These are phyloP conservation scores for Cynopterus brachyotis DNA, from an alignment of 2,113 vertebrate species.

Conservation along the genomic window DNA sequence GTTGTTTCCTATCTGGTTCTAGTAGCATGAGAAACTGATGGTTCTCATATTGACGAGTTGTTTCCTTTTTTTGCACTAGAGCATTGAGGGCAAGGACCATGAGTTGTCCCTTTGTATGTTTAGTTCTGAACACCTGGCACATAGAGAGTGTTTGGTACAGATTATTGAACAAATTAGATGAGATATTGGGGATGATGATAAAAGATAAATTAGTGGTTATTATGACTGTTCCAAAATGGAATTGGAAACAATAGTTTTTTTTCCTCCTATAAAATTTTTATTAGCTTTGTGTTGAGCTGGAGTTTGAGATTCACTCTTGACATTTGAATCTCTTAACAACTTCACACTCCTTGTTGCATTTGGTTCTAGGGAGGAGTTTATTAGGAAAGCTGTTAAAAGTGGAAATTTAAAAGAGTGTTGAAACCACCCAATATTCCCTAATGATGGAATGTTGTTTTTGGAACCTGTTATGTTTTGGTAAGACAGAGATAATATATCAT, in stretches of 20 bases:
- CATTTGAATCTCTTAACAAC: not conserved
- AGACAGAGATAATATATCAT: not conserved
- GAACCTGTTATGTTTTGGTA: slow-evolving; percentile 24
- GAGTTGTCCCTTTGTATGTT: not conserved
- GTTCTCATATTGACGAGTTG: not conserved
- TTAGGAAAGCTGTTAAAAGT: not conserved
- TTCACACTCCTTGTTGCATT: not conserved
- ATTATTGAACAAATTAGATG: not conserved
- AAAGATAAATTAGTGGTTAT: not conserved
- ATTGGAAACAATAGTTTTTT: not conserved
- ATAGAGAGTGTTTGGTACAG: not conserved
- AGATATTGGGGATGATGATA: not conserved
- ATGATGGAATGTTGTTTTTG: not conserved
- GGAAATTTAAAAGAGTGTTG: not conserved
- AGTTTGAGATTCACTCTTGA: not conserved
- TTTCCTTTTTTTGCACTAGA: not conserved
- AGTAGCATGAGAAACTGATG: not conserved
- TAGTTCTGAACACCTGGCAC: not conserved
- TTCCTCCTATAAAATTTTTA: not conserved
- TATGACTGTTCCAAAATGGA: not conserved
- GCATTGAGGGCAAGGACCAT: not conserved
- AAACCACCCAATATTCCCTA: not conserved
- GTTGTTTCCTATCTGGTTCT: not conserved
- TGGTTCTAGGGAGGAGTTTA: not conserved
- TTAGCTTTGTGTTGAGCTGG: not conserved